These are phyloP conservation scores for Ciconia boyciana DNA, from an alignment of 2,113 vertebrate genomes.

Conservation along the genomic window DNA sequence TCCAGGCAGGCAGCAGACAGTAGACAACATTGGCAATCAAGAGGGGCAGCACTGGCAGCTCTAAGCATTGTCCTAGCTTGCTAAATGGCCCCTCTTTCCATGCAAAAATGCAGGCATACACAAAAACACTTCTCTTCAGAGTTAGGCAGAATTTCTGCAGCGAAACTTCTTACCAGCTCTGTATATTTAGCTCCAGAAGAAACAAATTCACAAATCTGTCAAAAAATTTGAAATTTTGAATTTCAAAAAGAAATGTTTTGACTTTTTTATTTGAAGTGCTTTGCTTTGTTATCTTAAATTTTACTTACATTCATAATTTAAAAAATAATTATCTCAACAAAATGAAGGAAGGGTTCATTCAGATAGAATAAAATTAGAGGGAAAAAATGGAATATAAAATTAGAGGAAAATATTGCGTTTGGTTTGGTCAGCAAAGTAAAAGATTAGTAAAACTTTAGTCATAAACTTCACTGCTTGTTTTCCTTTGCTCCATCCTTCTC, in stretches of 20 bases:
- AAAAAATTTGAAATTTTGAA: neutral
- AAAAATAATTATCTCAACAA: neutral
- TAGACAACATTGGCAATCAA: neutral
- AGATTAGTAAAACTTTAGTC: neutral
- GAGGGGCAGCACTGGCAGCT: neutral
- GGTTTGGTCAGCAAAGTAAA: neutral
- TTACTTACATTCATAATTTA: neutral
- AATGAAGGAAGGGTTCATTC: neutral
- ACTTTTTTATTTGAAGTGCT: slow-evolving; percentile 21
- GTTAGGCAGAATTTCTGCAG: slow-evolving; percentile 2
- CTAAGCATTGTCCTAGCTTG: neutral
- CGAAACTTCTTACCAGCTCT: neutral
- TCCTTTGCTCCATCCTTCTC: neutral
- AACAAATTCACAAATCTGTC: slow-evolving; percentile 27
- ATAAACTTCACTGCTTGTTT: neutral
- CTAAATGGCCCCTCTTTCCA: neutral
- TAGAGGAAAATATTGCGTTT: neutral
- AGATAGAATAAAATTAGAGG: neutral
- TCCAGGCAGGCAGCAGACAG: neutral
- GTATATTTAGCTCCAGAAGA: slow-evolving; percentile 50
- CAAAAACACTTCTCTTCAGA: neutral
- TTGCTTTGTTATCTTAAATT: slow-evolving; percentile 26
- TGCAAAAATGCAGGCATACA: neutral
- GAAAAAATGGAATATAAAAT: neutral
- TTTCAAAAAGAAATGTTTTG: slow-evolving; percentile 35